Base-by-base conservation (phyloP, 2,113 vertebrate genomes). In the Lampris megalopsis region DNA sequence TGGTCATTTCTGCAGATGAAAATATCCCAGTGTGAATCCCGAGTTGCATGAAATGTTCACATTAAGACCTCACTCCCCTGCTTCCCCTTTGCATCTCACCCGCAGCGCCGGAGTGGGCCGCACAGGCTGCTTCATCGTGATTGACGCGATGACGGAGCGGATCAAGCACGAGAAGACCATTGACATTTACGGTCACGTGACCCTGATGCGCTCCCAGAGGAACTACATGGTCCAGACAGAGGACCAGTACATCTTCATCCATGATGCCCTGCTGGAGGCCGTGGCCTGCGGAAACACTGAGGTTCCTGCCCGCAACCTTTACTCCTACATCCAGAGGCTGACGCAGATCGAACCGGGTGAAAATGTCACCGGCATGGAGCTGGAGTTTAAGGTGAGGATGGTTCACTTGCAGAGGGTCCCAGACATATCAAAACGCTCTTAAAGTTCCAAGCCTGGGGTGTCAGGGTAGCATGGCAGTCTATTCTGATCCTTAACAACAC, bases 171-270 rank as follows among this genome's bases (percentile, higher is more conserved):
- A 99, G 94, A 98, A 98, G 93, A 95, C 96, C 90, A 92, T 98
- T 81, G 98, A 99, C 94, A 95, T 98, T 94, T 99, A 99, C 88
- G 98, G 98, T 82, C 97, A 98, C 73, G 98, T 98, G 91, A 99
- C 98, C 62, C 94, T 99, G 91, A 98, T 99, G 98, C 96, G 98
- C 93, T 97, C 98, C 11, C 97, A 99, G 94, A 95, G 98, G 91
- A 99, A 99, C 95, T 99, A 99, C 93, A 99, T 99, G 98, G 98
- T 99, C 88, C 97, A 99, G 86, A 99, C 97, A 13, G 98, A 99
- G 92, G 98, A 99, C 94, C 98, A 99, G 86, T 99, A 99, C 89
- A 95, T 97, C 93, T 99, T 99, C 92, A 98, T 99, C 89, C 97
- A 99, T 0, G 98, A 99, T 72, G 97, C 98, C 2, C 94, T 99